Base-by-base conservation (phyloP, 1,140 invertebrate species). In the Tetramorium simillimum region DNA sequence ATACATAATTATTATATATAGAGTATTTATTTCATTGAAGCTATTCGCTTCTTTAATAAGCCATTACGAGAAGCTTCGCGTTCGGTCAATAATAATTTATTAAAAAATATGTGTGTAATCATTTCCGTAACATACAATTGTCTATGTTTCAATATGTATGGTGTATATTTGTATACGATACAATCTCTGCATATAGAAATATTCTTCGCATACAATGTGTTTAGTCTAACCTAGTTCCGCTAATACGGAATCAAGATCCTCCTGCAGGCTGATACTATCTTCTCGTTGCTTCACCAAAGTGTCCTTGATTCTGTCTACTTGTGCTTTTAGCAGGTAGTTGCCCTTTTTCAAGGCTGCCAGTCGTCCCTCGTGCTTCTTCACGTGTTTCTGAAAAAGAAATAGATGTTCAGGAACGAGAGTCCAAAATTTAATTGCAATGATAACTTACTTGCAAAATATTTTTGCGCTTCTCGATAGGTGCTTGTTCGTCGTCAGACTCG, bases 271-370 rank as follows among this genome's bases (percentile, higher is more conserved):
- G 16, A 96, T 93, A 40, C 97, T 97, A 93, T 97, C 96, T 91
- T 98, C 97, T 92, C 97, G 97, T 89, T 98, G 97, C 93, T 97
- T 97, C 67, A 96, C 96, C 65, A 98, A 96, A 93, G 98, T 97
- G 92, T 98, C 98, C 94, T 98, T 98, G 49, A 98, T 94, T 92
- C 97, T 96, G 93, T 98, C 98, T 2, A 98, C 97, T 93, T 98
- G 98, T 3, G 97, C 97, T 95, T 98, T 98, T 10, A 98, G 95
- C 87, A 98, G 96, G 90, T 98, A 97, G 92, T 98, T 98, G 86
- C 97, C 98, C 93, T 98, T 98, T 94, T 98, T 98, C 89, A 98
- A 95, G 1, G 97, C 97, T 37, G 97, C 96, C 1, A 98, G 94
- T 81, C 97, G 96, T 73, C 96, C 97, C 93, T 98, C 98, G 92